Percentiles rank a stretch among this genome's conserved stretches.
These are phyloP conservation scores for Arion vulgaris DNA, from an alignment of 1,140 invertebrate species.

Conservation along the genomic window DNA sequence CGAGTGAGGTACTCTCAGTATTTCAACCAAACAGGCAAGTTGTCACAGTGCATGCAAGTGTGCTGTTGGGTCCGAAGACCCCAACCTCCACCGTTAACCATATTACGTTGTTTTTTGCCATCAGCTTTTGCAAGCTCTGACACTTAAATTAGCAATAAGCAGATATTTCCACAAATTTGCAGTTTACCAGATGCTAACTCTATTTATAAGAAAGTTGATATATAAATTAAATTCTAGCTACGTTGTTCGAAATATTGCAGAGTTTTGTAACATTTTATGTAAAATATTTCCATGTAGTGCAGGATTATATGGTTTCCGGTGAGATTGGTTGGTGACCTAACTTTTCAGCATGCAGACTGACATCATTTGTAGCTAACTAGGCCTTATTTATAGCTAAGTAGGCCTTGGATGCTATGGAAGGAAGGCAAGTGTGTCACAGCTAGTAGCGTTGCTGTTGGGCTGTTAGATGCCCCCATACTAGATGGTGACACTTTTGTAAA, in stretches of 20 bases:
- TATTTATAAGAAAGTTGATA: too few relatives aligned
- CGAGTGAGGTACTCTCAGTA: not conserved
- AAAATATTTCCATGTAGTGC: not conserved
- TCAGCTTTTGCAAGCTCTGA: too few relatives aligned
- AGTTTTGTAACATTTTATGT: not conserved
- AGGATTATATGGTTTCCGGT: slow-evolving; percentile 8
- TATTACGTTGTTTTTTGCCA: not conserved
- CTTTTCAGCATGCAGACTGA: not conserved
- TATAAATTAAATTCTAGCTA: not conserved
- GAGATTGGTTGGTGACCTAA: slow-evolving; percentile 17
- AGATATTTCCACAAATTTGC: not conserved
- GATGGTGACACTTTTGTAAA: slow-evolving; percentile 45
- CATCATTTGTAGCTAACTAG: not conserved
- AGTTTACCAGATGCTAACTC: too few relatives aligned
- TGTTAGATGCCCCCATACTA: slow-evolving; percentile 42
- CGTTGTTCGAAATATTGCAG: not conserved
- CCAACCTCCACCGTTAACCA: slow-evolving; percentile 43
- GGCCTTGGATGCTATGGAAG: slow-evolving; percentile 20
- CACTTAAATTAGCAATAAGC: not conserved
- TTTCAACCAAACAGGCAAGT: slow-evolving; percentile 38
- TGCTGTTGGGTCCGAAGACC: slow-evolving; percentile 56
- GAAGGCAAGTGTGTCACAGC: slow-evolving; percentile 48
- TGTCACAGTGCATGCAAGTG: slow-evolving; percentile 48
- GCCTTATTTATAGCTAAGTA: not conserved
- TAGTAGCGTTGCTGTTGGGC: slow-evolving; percentile 50